Conservation (phyloP, 2,797 vertebrate genomes). For the Acipenser transmontanus region DNA sequence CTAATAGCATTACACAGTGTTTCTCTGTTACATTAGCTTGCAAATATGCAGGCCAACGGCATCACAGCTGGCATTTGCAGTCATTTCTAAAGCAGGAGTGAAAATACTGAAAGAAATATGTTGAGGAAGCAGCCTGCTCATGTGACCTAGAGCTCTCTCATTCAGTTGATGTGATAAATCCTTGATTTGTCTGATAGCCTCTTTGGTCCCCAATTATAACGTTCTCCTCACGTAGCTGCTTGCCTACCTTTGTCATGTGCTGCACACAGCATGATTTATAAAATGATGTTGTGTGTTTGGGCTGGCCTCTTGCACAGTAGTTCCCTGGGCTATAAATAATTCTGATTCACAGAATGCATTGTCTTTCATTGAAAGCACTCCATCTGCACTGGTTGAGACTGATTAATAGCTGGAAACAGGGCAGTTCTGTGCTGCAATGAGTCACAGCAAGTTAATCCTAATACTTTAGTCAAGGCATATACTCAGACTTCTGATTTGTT, state of each 20-base stretch:
- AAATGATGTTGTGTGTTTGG: neutral
- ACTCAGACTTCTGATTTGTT: no score
- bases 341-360: neutral
- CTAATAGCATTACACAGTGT: neutral
- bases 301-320: neutral
- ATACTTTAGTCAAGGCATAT: no score
- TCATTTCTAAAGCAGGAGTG: neutral
- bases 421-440: no score
- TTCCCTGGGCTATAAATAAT: neutral
- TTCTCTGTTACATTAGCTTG: slow-evolving; percentile 1
- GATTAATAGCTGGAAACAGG: no score
- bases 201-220: neutral
- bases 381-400: no score
- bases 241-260: slow-evolving; percentile 1
- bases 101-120: neutral
- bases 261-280: neutral
- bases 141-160: slow-evolving; percentile 3
- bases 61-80: neutral
- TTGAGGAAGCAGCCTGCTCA: neutral
- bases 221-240: neutral
- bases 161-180: neutral
- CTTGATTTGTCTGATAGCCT: neutral
- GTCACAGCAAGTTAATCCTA: no score
- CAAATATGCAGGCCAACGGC: neutral
- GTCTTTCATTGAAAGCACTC: no score